These are phyloP conservation scores for Rhagium mordax DNA, from an alignment of 2,888 invertebrate genomes.

Conservation along the genomic window DNA sequence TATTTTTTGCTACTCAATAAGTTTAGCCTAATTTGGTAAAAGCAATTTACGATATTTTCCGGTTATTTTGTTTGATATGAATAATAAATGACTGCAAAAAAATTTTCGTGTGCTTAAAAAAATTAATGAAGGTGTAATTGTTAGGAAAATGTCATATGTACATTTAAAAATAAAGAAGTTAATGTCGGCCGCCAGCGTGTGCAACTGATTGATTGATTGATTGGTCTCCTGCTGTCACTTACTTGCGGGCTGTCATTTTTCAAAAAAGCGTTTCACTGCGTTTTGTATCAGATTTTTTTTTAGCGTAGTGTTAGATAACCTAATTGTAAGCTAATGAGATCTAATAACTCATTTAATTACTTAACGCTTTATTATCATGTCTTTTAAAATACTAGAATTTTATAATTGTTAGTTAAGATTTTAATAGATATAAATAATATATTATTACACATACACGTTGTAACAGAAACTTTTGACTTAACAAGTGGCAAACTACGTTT, in stretches of 20 bases:
- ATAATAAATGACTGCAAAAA: neutral
- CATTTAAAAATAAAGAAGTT: conserved; percentile 9
- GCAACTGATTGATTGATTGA: conserved; percentile 24
- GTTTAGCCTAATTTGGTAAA: neutral
- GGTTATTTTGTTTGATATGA: neutral
- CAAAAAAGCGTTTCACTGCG: neutral
- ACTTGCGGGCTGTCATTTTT: conserved; percentile 13
- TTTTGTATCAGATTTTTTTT: neutral
- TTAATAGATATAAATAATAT: no score
- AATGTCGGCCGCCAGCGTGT: neutral
- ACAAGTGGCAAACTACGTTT: no score
- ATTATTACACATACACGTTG: no score
- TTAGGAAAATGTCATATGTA: neutral
- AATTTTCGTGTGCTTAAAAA: neutral
- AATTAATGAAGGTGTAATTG: neutral
- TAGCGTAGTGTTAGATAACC: neutral
- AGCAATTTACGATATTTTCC: neutral
- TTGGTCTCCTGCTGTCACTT: conserved; percentile 13
- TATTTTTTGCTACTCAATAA: neutral
- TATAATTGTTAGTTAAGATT: no score
- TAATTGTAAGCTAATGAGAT: neutral
- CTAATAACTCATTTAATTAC: no score
- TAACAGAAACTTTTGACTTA: no score
- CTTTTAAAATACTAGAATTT: no score
- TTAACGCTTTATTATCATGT: no score